phyloP scores from a whole-genome alignment of 37 sponge, comb jelly and placozoan genomes.

The Agelas oroides region DNA sequence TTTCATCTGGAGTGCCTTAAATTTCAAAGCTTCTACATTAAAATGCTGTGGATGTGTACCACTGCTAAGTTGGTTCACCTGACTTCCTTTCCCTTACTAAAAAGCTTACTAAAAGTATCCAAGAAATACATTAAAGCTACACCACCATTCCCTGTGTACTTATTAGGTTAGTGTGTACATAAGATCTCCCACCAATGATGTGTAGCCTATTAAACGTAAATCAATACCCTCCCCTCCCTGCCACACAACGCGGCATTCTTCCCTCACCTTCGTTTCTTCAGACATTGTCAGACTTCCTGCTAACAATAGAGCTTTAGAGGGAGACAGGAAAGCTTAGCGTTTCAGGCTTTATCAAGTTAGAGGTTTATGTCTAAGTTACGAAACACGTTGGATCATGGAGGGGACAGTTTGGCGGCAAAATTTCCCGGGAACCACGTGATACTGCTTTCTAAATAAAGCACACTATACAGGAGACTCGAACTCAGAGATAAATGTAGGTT shows the following conservation, averaged over 20 bases:
- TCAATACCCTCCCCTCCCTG: too few species aligned
- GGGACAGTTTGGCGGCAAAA: conserved; percentile 19
- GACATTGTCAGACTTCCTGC: conserved; percentile 50
- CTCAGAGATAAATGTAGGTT: conserved; percentile 10
- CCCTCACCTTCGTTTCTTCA: conserved; percentile 78
- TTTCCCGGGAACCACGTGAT: conserved; percentile 27
- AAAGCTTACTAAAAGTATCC: too few species aligned
- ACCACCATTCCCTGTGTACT: too few species aligned
- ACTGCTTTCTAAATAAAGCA: not conserved
- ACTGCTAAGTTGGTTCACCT: too few species aligned
- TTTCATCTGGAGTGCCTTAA: too few species aligned
- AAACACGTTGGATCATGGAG: not conserved
- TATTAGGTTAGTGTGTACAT: too few species aligned
- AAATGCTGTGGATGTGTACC: too few species aligned
- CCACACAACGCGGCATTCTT: not conserved
- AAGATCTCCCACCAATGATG: too few species aligned
- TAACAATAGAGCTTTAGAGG: not conserved
- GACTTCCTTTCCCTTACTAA: too few species aligned
- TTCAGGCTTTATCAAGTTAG: not conserved
- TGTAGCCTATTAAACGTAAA: too few species aligned
- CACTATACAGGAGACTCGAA: not conserved
- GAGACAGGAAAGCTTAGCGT: not conserved
- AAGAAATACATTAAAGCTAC: too few species aligned
- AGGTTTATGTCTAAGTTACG: not conserved
- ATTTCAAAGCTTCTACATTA: too few species aligned